Base-by-base conservation (phyloP, 2,888 invertebrate species). In the Ophion ventricosus region DNA sequence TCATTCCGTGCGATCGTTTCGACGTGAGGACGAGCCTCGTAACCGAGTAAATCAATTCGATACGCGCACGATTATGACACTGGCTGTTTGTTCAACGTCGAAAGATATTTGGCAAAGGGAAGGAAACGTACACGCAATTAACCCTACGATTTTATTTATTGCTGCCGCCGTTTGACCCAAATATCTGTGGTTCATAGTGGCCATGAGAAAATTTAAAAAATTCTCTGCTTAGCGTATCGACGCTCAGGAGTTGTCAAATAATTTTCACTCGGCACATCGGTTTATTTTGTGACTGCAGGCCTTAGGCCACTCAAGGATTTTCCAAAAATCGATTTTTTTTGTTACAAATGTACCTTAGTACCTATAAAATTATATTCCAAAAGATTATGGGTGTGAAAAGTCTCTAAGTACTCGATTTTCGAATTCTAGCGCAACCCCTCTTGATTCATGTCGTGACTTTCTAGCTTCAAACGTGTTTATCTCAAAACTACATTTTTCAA, bases 1-100 rank as follows among this genome's bases (percentile, higher is more conserved):
- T 66, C 64, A 76, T 66, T 76, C 57, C 64, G 43, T 66, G 25
- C 56, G 54, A 64, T 75, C 29, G 64, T 76, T 76, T 67, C 57
- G 57, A 56, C 40, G 40, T 54, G 57, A 57, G 54, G 5, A 26
- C 29, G n/a, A 29, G 29, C 26, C 56, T 17, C n/a, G 25, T n/a
- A 70, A 11, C 17, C 26, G 26, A 29, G 56, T 70, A 70, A 56
- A 70, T 70, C 70, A 70, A 70, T 70, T 29, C 70, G n/a, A 56
- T 70, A 26, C 25, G 56, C 56, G 49, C 29, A n/a, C 26, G 26
- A 49, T 70, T 26, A 17, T 56, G 70, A 70, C 54, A 56, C 26
- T 11, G 7, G 20, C 10, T 40, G 56, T 64, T 61, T 73, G 25
- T 35, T 63, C 26, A 57, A 64, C 29, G 59, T 73, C 20, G 23